Evolutionary conservation across 2,797 vertebrate genomes (phyloP).

Genomic region (Alcedo quadribrachys): DNA sequence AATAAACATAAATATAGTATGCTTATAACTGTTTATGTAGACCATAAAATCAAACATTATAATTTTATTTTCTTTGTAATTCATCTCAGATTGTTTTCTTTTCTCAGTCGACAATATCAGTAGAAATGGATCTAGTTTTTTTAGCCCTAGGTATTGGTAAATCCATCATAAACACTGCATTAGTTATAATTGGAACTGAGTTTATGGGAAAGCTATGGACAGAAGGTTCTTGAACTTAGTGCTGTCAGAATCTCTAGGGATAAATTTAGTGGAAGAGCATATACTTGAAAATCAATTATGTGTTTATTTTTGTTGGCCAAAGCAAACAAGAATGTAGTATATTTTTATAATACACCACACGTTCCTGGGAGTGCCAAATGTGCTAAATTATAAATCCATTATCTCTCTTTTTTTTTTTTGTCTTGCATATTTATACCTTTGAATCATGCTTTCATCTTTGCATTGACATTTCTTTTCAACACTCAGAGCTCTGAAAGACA

Average conservation of each 20-base stretch:
- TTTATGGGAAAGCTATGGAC: background rate
- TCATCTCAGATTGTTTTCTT: background rate
- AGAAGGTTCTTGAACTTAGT: conserved; percentile 4
- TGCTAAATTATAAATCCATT: background rate
- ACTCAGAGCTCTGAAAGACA: background rate
- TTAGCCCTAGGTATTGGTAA: background rate
- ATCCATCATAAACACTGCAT: background rate
- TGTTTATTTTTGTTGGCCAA: conserved; percentile 36
- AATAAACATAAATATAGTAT: background rate
- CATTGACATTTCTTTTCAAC: background rate
- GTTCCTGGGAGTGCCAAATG: background rate
- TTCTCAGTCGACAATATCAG: background rate
- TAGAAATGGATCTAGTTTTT: background rate
- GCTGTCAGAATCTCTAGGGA: conserved; percentile 16
- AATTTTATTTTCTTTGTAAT: background rate
- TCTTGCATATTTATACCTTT: background rate
- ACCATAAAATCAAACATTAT: background rate
- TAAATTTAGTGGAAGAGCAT: background rate
- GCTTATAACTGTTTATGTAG: background rate
- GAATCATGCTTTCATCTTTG: conserved; percentile 21
- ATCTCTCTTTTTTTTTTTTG: background rate
- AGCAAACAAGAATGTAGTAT: background rate
- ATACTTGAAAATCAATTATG: conserved; percentile 8
- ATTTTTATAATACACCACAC: background rate
- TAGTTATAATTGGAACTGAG: background rate